Evolutionary conservation across 2,888 invertebrate genomes (phyloP).

Genomic region (Lobophora halterata): DNA sequence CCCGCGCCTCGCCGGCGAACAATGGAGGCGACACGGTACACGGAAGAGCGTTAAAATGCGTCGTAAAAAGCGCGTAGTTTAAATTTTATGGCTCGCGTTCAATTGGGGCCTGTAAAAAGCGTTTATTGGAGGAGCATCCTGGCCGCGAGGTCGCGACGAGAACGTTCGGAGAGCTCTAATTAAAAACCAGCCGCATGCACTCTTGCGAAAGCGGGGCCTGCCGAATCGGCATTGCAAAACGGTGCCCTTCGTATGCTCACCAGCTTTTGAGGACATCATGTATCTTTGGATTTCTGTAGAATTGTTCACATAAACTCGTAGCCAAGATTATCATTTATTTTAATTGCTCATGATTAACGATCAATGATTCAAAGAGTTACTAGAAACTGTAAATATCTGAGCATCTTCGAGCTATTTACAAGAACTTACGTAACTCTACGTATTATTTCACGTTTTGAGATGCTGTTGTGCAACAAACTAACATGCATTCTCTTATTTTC

Average conservation of each 20-base stretch:
- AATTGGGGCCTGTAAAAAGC: constrained; percentile 77
- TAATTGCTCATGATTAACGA: constrained; percentile 13
- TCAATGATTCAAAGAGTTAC: constrained; percentile 9
- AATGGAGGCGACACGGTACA: constrained; percentile 62
- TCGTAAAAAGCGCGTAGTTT: constrained; percentile 76
- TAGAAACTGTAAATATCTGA: constrained; percentile 4
- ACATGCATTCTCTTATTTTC: constrained; percentile 49
- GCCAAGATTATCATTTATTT: constrained; percentile 17
- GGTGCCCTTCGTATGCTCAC: constrained; percentile 51
- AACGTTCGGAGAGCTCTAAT: constrained; percentile 66
- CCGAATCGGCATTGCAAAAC: constrained; percentile 54
- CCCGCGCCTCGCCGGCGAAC: constrained; percentile 50
- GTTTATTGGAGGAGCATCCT: constrained; percentile 77
- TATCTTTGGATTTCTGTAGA: constrained; percentile 27
- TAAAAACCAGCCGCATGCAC: constrained; percentile 66
- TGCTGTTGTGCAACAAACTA: constrained; percentile 15
- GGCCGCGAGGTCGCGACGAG: constrained; percentile 68
- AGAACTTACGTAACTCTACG: constrained; percentile 1
- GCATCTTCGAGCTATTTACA: neutral
- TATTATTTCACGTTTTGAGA: constrained; percentile 9
- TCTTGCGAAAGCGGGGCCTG: constrained; percentile 62
- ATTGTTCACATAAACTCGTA: constrained; percentile 12
- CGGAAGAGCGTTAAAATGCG: constrained; percentile 71
- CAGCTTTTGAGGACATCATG: constrained; percentile 32
- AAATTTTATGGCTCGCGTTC: constrained; percentile 73